Evolutionary conservation across 1,140 invertebrate genomes (phyloP).

Genomic region (Ceratina japonica): DNA sequence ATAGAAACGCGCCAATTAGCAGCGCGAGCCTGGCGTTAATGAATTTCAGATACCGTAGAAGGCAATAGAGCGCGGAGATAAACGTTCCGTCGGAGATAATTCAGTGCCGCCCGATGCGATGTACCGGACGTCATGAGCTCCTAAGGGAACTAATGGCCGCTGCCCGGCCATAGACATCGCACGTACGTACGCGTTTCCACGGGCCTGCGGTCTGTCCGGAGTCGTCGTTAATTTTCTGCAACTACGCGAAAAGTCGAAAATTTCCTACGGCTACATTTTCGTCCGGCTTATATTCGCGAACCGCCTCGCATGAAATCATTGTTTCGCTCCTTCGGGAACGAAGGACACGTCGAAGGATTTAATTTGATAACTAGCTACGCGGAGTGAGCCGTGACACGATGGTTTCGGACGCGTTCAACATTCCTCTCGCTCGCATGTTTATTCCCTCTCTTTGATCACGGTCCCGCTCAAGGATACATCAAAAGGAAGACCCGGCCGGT

Average conservation of each 20-base stretch:
- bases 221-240: too few relatives aligned
- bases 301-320: constrained; percentile 1
- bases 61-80: constrained; percentile 20
- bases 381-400: neutral
- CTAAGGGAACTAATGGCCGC: constrained; percentile 5
- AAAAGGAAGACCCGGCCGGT: constrained; percentile 16
- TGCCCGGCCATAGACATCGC: neutral
- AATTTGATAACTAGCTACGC: constrained; percentile 6
- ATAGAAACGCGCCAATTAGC: constrained; percentile 52
- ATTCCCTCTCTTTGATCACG: constrained; percentile 31
- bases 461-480: constrained; percentile 19
- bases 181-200: too few relatives aligned
- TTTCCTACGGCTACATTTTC: too few relatives aligned
- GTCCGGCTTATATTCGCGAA: too few relatives aligned
- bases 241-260: too few relatives aligned
- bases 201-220: too few relatives aligned
- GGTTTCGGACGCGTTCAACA: constrained; percentile 20
- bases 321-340: constrained; percentile 24
- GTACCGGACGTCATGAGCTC: neutral
- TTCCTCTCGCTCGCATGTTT: constrained; percentile 34
- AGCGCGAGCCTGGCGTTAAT: constrained; percentile 38
- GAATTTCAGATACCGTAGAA: constrained; percentile 43
- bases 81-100: constrained; percentile 13
- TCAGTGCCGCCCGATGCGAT: constrained; percentile 3
- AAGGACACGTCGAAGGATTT: constrained; percentile 34